Evolutionary conservation across 1,140 invertebrate genomes (phyloP).

Genomic region (Magallana ariakensis): DNA sequence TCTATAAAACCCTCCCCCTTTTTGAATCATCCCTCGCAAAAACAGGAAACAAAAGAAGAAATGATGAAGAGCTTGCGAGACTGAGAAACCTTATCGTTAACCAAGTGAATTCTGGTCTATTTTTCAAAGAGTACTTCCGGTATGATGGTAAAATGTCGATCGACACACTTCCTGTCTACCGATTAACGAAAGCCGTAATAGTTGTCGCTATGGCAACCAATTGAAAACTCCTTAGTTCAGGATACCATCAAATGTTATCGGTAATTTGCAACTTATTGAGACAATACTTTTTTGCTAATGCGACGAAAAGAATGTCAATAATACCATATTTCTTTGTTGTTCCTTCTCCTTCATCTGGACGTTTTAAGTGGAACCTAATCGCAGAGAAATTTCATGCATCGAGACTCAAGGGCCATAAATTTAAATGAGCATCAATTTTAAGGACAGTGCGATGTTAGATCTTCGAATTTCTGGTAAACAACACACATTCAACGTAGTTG

Average conservation of each 20-base stretch:
- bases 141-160: conserved; percentile 29
- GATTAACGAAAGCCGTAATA: conserved; percentile 11
- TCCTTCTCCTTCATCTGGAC: not conserved
- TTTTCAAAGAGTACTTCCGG: conserved; percentile 21
- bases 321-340: conserved; percentile 17
- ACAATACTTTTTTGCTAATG: conserved; percentile 37
- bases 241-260: conserved; percentile 36
- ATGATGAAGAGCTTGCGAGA: not conserved
- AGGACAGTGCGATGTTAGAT: not conserved
- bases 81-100: conserved; percentile 11
- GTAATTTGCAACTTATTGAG: conserved; percentile 30
- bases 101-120: conserved; percentile 17
- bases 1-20: too few relatives aligned
- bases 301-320: conserved; percentile 41
- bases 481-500: not conserved
- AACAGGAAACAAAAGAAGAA: not conserved
- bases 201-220: conserved; percentile 20
- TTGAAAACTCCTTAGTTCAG: conserved; percentile 18
- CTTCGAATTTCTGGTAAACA: not conserved
- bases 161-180: conserved; percentile 32
- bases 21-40: not conserved
- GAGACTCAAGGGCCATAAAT: not conserved
- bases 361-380: conserved; percentile 10
- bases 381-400: not conserved
- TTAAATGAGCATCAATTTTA: not conserved